These are phyloP conservation scores for Bimastos eiseni DNA, from an alignment of 2,888 invertebrate genomes.

Conservation along the genomic window DNA sequence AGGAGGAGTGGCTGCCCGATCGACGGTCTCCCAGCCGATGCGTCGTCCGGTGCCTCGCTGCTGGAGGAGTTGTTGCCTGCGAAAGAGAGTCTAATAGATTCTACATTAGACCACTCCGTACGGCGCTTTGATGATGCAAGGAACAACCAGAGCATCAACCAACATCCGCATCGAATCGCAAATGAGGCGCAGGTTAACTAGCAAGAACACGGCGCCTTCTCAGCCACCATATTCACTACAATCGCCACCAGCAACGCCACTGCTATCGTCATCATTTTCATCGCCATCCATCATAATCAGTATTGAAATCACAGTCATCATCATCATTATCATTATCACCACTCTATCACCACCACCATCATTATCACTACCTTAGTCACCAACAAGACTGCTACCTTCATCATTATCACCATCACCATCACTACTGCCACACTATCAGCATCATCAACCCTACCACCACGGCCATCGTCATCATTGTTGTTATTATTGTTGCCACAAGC, in stretches of 20 bases:
- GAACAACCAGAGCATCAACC: not conserved
- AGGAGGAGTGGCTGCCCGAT: not conserved
- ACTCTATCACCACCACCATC: constrained; percentile 31
- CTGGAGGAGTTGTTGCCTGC: not conserved
- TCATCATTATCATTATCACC: constrained; percentile 29
- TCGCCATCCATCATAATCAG: constrained; percentile 25
- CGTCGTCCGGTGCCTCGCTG: no score
- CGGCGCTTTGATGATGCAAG: no score
- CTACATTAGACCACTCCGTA: not conserved
- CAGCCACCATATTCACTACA: not conserved
- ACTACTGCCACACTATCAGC: constrained; percentile 30
- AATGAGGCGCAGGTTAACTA: not conserved
- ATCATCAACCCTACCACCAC: constrained; percentile 26
- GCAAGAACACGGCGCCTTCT: no score
- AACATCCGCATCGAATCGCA: not conserved
- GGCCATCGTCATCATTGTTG: constrained; percentile 29
- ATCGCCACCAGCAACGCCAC: constrained; percentile 22
- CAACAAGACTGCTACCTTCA: not conserved
- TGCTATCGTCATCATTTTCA: constrained; percentile 24
- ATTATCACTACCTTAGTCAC: constrained; percentile 25
- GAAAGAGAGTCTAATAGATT: constrained; percentile 7
- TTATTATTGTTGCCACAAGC: constrained; percentile 28
- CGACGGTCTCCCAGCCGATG: no score
- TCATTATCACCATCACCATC: constrained; percentile 30
- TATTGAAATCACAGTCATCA: constrained; percentile 19